A percentile compares a stretch with the other conserved stretches of the same genome.
phyloP scores from a whole-genome alignment of 2,113 vertebrate species.

The Asarcornis scutulata region DNA sequence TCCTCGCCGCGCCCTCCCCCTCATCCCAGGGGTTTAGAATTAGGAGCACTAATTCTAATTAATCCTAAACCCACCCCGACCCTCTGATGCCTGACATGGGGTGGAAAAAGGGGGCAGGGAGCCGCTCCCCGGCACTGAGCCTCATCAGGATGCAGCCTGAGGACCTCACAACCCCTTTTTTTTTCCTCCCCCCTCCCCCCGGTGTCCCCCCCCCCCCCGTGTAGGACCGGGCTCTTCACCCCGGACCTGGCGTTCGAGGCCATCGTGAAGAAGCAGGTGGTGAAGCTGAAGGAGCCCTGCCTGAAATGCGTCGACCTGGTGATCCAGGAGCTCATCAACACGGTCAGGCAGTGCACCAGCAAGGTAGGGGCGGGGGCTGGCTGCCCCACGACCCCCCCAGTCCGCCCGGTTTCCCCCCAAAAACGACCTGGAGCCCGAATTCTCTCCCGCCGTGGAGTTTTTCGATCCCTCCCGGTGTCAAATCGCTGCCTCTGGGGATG shows the following conservation, averaged over 20 bases:
- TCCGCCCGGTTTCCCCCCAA: too few species aligned
- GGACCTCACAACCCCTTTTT: slow-evolving; percentile 23
- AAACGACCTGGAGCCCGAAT: too few species aligned
- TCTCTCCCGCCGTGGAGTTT: too few species aligned
- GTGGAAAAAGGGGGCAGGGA: not conserved
- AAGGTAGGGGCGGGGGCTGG: slow-evolving; percentile 84
- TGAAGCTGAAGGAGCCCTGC: slow-evolving; percentile 97
- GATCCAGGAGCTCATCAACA: slow-evolving; percentile 91
- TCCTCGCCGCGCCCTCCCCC: not conserved
- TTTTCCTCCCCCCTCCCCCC: slow-evolving; percentile 40
- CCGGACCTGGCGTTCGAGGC: slow-evolving; percentile 97
- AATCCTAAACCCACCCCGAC: too few species aligned
- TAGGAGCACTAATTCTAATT: too few species aligned
- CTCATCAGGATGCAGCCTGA: not conserved
- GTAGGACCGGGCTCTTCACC: slow-evolving; percentile 97
- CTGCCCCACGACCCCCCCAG: too few species aligned
- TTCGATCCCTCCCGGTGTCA: too few species aligned
- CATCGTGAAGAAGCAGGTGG: slow-evolving; percentile 98
- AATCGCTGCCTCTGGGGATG: too few species aligned
- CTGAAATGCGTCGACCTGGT: slow-evolving; percentile 97
- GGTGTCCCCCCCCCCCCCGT: slow-evolving; percentile 6
- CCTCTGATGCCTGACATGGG: too few species aligned
- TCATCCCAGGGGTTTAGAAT: rapidly evolving
- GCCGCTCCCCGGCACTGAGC: not conserved
- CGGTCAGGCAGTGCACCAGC: slow-evolving; percentile 91